Evolutionary conservation across 2,888 invertebrate species (phyloP).

Genomic region (Iphiclides podalirius): DNA sequence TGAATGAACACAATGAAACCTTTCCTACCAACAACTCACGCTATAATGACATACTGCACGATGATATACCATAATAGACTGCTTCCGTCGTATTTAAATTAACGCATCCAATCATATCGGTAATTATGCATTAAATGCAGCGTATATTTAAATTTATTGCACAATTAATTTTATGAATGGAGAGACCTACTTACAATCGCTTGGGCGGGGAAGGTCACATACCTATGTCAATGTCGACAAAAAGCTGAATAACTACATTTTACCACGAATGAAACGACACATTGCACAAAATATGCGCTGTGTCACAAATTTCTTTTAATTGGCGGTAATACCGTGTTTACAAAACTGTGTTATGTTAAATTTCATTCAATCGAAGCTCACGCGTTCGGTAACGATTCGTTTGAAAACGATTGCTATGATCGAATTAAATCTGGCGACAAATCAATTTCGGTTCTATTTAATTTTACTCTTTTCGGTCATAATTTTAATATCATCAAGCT

Average conservation of each 20-base stretch:
- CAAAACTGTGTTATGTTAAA: too few species aligned
- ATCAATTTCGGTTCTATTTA: too few species aligned
- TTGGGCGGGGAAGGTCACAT: conserved; percentile 18
- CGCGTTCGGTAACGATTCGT: too few species aligned
- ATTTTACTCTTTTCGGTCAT: too few species aligned
- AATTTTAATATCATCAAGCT: too few species aligned
- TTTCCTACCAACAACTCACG: too few species aligned
- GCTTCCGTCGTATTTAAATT: background rate
- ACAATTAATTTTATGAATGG: conserved; percentile 22
- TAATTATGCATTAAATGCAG: background rate
- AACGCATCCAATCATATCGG: background rate
- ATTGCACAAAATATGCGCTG: conserved; percentile 1
- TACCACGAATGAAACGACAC: background rate
- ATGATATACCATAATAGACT: too few species aligned
- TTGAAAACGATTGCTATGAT: too few species aligned
- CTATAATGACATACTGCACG: too few species aligned
- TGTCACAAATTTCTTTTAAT: background rate
- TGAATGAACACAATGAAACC: too few species aligned
- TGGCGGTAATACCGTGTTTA: background rate
- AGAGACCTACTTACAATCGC: conserved; percentile 22
- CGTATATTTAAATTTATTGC: conserved; percentile 10
- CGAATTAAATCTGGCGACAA: too few species aligned
- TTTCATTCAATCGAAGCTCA: too few species aligned
- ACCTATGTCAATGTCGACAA: conserved; percentile 16
- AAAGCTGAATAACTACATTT: conserved; percentile 14